A percentile compares a stretch with the other conserved stretches of the same genome.
These are phyloP conservation scores for Ichneumoninae sp. DNA, from an alignment of 2,888 invertebrate species.

Conservation along the genomic window DNA sequence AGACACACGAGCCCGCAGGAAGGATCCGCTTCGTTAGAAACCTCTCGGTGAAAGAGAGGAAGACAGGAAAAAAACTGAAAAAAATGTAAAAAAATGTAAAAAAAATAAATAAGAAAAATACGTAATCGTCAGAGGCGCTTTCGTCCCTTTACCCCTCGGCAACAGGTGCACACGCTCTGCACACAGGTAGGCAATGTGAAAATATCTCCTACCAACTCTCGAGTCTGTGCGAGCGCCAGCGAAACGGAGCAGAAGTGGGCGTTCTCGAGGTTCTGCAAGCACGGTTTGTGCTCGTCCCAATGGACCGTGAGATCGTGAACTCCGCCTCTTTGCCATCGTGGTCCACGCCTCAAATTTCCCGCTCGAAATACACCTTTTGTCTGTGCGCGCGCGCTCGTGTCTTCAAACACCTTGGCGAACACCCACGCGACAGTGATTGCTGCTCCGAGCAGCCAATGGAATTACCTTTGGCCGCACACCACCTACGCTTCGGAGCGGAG, in stretches of 20 bases:
- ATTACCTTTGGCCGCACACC: conserved; percentile 22
- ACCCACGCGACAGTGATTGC: conserved; percentile 1
- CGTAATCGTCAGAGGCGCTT: conserved; percentile 12
- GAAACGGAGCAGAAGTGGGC: conserved; percentile 68
- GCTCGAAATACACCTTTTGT: conserved; percentile 53
- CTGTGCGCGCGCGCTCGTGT: conserved; percentile 38
- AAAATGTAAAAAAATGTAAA: not conserved
- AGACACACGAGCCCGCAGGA: conserved; percentile 18
- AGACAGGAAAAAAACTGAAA: not conserved
- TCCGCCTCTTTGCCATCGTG: conserved; percentile 79
- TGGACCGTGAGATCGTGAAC: conserved; percentile 80
- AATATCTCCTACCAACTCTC: not conserved
- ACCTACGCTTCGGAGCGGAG: conserved; percentile 36
- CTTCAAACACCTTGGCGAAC: conserved; percentile 8
- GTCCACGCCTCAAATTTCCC: conserved; percentile 67
- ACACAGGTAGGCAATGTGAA: conserved; percentile 24
- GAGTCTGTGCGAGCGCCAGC: conserved; percentile 40
- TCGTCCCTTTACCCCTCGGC: not conserved
- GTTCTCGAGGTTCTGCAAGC: conserved; percentile 70
- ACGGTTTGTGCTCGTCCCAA: conserved; percentile 81
- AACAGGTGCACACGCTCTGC: conserved; percentile 42
- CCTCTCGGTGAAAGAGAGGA: conserved; percentile 14
- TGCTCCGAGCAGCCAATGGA: conserved; percentile 44
- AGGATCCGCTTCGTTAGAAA: conserved; percentile 52
- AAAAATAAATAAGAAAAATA: not conserved